Base-by-base conservation (phyloP, 2,888 invertebrate genomes). In the Trissonchulus sp. region DNA sequence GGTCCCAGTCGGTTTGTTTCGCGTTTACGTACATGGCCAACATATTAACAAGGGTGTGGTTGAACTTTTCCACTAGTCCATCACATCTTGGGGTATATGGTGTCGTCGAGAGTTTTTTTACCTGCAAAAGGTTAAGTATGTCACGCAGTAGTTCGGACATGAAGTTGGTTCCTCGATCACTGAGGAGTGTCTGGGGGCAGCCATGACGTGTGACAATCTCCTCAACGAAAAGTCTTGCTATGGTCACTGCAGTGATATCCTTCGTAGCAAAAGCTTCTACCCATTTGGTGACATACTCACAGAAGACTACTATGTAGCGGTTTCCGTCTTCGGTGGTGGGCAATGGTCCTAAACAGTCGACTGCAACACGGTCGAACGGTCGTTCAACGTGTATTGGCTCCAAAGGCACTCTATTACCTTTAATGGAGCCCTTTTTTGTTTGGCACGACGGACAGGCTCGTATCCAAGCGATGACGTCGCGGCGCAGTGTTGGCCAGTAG, bases 171-270 rank as follows among this genome's bases (percentile, higher is more conserved):
- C 79, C 80, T 38, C 74, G 75, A 38, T 81, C 80, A 18, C 76
- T 77, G 15, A 79, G 72, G 23, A 80, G 35, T 63, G 37, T 8
- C 62, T 68, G 18, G 79, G 80, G 28, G 68, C 63, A n/a, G 8
- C 77, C 79, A 74, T 77, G 78, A 28, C 76, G 36, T 15, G 68
- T 69, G 18, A 78, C 74, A 31, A 80, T 33, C 30, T 77, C 34
- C 48, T 78, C 74, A 2, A 76, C 74, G 30, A 80, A 63, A 30
- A 78, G 75, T 34, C 75, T 75, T 0, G 82, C 81, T n/a, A 82
- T 78, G 1, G 81, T 81, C n/a, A 75, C 77, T 0, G 82, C 80
- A 48, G 79, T 79, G 63, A 82, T 81, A 35, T 81, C 79, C 0
- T 80, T 79, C 35, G 83, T 71, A 2, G 82, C 78, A 63, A 82